phyloP scores from a whole-genome alignment of 2,113 vertebrate species.

The Saimiri boliviensis region DNA sequence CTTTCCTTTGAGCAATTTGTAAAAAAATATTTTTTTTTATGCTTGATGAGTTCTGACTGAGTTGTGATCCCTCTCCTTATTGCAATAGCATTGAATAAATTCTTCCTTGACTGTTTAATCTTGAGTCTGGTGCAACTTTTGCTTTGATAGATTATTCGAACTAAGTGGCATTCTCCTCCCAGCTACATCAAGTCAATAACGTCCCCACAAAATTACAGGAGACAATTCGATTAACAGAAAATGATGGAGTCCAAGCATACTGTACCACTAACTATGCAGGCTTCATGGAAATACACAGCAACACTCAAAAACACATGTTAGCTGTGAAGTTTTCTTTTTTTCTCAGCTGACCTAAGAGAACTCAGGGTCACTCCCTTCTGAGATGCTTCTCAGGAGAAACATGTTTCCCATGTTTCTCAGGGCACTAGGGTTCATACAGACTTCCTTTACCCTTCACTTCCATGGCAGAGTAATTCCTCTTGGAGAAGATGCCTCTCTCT shows the following conservation, averaged over 20 bases:
- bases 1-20: neutral
- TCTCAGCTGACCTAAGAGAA: neutral
- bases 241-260: rapidly evolving
- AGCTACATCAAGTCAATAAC: no score
- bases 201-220: neutral
- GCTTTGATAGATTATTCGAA: neutral
- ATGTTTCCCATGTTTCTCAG: rapidly evolving
- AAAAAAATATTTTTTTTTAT: neutral
- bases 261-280: neutral
- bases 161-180: neutral
- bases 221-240: neutral
- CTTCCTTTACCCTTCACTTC: neutral
- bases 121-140: neutral
- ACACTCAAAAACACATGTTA: rapidly evolving
- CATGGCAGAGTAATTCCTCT: neutral
- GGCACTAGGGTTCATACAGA: rapidly evolving
- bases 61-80: neutral
- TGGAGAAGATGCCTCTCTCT: neutral
- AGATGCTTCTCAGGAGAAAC: no score
- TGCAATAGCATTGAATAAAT: neutral
- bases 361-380: neutral
- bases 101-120: neutral
- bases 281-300: rapidly evolving
- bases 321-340: no score
- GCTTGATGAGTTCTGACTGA: neutral